Evolutionary conservation across 2,888 invertebrate genomes (phyloP).

Genomic region (Limnephilus marmoratus): DNA sequence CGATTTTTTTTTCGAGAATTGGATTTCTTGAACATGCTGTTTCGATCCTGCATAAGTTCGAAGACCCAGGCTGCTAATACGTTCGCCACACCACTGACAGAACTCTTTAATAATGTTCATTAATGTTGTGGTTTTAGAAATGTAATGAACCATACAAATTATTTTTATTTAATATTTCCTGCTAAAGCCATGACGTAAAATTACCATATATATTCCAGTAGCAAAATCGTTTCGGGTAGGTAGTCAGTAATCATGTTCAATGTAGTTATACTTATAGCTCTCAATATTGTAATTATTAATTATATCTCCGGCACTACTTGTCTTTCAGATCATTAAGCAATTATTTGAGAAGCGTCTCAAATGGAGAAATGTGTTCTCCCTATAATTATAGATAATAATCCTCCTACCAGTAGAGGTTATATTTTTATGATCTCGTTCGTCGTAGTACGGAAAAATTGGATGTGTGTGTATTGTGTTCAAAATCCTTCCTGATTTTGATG

Average conservation of each 20-base stretch:
- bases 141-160: neutral
- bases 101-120: neutral
- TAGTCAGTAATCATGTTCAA: neutral
- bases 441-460: no score
- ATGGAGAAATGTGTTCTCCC: neutral
- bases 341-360: neutral
- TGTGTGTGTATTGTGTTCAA: no score
- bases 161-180: neutral
- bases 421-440: no score
- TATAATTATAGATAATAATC: neutral
- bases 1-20: no score
- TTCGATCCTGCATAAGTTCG: neutral
- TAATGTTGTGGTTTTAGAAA: neutral
- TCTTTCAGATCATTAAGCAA: slow-evolving; percentile 2
- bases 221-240: neutral
- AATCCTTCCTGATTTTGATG: no score
- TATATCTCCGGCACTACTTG: neutral
- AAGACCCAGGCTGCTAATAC: neutral
- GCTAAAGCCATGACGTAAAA: neutral
- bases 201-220: neutral
- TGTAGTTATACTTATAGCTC: neutral
- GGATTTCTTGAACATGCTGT: no score
- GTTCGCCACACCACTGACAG: neutral
- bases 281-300: neutral
- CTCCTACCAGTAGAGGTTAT: neutral